These are phyloP conservation scores for Varecia variegata DNA, from an alignment of 2,797 vertebrate species.

Conservation along the genomic window DNA sequence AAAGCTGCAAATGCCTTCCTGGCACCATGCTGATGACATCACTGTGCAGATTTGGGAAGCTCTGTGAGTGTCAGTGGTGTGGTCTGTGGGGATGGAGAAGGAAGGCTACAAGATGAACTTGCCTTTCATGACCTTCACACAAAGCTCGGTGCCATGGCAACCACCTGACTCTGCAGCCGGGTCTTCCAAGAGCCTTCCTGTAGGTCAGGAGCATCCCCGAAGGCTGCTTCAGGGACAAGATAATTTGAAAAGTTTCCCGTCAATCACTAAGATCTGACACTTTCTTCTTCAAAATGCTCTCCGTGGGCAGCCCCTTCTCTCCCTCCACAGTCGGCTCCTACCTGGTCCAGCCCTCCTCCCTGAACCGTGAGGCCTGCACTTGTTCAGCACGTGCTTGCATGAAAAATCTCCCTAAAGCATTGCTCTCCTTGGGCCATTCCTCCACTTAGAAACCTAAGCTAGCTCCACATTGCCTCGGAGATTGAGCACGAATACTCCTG, in stretches of 20 bases:
- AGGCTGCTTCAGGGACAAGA: neutral
- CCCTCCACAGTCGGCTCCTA: neutral
- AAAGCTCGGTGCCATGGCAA: neutral
- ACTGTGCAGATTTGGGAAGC: neutral
- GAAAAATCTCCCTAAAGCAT: neutral
- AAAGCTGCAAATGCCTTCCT: neutral
- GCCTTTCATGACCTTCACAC: neutral
- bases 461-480: neutral
- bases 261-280: neutral
- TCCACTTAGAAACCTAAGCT: neutral
- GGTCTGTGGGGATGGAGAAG: neutral
- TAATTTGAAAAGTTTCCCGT: neutral
- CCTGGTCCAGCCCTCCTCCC: neutral
- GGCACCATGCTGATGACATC: neutral
- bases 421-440: neutral
- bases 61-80: neutral
- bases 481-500: neutral
- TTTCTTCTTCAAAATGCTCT: neutral
- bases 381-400: neutral
- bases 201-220: neutral
- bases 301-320: accelerated
- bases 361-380: neutral
- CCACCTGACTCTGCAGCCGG: neutral
- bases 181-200: neutral
- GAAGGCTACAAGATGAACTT: neutral